These are phyloP conservation scores for Tetrao urogallus DNA, from an alignment of 2,113 vertebrate species.

Conservation along the genomic window DNA sequence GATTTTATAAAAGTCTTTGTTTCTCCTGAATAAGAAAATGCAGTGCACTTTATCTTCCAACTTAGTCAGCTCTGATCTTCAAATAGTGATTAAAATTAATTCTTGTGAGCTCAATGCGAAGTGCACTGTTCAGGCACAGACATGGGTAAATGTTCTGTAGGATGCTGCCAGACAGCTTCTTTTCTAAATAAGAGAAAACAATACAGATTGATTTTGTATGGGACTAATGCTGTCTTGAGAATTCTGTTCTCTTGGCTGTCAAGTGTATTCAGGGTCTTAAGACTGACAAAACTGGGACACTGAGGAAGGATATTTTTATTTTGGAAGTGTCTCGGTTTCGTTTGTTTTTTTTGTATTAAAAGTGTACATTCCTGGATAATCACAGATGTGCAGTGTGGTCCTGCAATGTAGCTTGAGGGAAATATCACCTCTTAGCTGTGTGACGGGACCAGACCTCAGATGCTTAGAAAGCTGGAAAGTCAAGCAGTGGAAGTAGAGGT, in stretches of 20 bases:
- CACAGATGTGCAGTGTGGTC: background rate
- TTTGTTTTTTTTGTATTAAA: background rate
- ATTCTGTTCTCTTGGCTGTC: background rate
- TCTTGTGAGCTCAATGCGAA: slow-evolving; percentile 15
- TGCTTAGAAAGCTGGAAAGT: background rate
- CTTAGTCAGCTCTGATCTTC: background rate
- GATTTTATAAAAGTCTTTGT: slow-evolving; percentile 1
- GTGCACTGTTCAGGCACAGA: background rate
- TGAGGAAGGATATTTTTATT: background rate
- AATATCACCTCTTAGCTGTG: background rate
- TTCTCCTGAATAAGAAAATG: background rate
- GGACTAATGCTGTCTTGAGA: background rate
- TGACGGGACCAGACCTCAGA: background rate
- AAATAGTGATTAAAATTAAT: background rate
- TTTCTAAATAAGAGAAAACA: slow-evolving; percentile 1
- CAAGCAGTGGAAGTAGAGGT: background rate
- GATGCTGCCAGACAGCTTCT: background rate
- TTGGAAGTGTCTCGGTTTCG: background rate
- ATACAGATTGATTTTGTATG: background rate
- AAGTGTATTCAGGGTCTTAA: background rate
- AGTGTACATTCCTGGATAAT: background rate
- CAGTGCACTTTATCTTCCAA: background rate
- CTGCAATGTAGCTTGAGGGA: background rate
- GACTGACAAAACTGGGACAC: background rate
- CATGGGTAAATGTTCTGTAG: background rate